Conservation (phyloP, 2,888 invertebrate genomes). For the Candidula unifasciata region DNA sequence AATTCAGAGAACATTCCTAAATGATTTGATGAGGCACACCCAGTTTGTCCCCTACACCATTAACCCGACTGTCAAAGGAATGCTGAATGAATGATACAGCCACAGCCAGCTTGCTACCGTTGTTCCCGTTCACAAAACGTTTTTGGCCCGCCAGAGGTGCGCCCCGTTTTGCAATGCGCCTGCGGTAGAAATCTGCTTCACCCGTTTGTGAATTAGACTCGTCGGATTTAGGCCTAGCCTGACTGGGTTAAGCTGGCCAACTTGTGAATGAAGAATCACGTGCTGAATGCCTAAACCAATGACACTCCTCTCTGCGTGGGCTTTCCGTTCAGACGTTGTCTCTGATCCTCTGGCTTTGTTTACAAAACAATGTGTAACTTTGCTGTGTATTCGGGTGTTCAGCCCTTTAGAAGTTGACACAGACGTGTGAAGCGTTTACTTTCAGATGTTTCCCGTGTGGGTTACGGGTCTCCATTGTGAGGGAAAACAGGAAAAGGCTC, state of each 20-base stretch:
- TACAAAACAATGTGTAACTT: not conserved
- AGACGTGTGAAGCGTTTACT: no score
- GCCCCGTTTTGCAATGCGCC: not conserved
- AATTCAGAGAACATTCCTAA: not conserved
- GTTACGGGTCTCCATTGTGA: no score
- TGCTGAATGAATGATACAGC: slow-evolving; percentile 2
- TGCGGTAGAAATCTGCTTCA: not conserved
- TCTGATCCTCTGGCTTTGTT: not conserved
- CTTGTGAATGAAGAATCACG: slow-evolving; percentile 34
- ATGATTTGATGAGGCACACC: not conserved
- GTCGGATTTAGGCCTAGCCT: not conserved
- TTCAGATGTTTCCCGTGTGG: no score
- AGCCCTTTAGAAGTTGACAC: no score
- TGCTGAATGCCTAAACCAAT: slow-evolving; percentile 13
- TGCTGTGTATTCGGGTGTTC: no score
- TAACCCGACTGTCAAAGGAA: not conserved
- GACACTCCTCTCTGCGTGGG: not conserved
- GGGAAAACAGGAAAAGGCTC: no score
- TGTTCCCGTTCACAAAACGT: not conserved
- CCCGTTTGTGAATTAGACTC: not conserved
- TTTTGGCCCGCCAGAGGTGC: not conserved
- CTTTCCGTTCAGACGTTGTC: not conserved
- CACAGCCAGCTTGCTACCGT: not conserved
- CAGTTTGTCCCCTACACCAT: not conserved
- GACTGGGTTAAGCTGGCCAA: not conserved